Conservation (phyloP, 2,797 vertebrate genomes). For the Otolemur crassicaudatus region DNA sequence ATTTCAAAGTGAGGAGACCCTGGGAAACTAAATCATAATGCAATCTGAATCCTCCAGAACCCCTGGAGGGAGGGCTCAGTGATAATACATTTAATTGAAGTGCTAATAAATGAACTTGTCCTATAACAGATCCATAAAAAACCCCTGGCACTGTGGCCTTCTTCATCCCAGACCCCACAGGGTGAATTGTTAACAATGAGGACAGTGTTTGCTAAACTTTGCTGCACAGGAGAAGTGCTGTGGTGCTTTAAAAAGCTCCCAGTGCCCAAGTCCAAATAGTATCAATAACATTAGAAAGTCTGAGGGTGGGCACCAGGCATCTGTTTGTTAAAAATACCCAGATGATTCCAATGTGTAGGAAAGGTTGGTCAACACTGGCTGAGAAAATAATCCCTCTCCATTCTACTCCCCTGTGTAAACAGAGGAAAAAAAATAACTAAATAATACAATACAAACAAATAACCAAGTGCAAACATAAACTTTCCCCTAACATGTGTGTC, state of each 20-base stretch:
- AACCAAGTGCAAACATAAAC: background rate
- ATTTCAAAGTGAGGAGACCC: background rate
- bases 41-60: background rate
- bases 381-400: background rate
- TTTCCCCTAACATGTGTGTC: too few species aligned
- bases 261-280: fast-evolving
- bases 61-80: background rate
- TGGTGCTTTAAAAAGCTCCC: background rate
- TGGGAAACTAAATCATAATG: slow-evolving; percentile 4
- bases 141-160: background rate
- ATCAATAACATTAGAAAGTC: background rate
- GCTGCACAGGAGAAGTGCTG: background rate
- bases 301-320: background rate
- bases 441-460: background rate
- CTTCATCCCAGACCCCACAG: background rate
- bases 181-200: background rate
- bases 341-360: background rate
- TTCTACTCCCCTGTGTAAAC: background rate
- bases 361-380: background rate
- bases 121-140: background rate
- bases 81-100: background rate
- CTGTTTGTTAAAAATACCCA: background rate
- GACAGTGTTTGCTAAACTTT: background rate
- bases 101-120: background rate
- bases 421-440: background rate